Evolutionary conservation across 2,888 invertebrate genomes (phyloP), one percentile per base, ranked within the genome.

Genomic region (Ennomos quercinarius): DNA sequence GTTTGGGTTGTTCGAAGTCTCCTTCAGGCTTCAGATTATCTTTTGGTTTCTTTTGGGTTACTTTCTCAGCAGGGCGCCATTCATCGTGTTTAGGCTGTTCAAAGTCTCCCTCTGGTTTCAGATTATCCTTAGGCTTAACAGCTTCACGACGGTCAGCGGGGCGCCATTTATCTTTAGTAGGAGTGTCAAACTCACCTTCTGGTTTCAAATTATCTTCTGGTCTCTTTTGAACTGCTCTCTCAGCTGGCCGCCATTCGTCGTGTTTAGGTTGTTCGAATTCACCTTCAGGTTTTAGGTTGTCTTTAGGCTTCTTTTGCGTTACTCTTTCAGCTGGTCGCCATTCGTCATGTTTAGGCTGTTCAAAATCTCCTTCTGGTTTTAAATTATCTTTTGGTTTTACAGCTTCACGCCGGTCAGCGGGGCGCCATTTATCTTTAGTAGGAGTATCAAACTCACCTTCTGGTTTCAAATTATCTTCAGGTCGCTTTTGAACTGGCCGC

Each of bases 21-120:
- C 95, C 95, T 75, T 95, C 95, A 0, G 94, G 93, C 41, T 80
- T 84, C 0, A 95, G 74, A 75, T 95, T 94, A 69, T 95, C 95
- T 8, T 80, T 12, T 36, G 90, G 84, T 53, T 78, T 78, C 71
- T 50, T 73, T 0, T 50, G 73, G 1, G 53, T 54, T 3, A 87
- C 81, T n/a, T 12, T 10, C 0, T 59, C 59, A 49, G 59, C 59
- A 5, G 50, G 50, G 1, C 45, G 53, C 53, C 53, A 53, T 45
- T 45, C 13, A 12, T 44, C 53, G 9, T 53, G 9, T 13, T 12
- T 53, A 4, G 53, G 53, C 9, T 27, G 11, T 34, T 53, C 53
- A 40, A 50, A 50, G 13, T 50, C 50, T 2, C 50, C 49, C 8
- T 50, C 49, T 10, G 94, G 93, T 53, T 82, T 84, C 0, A 95